Evolutionary conservation across 1,140 invertebrate genomes (phyloP).

Genomic region (silkworm (Bombyx mori)): DNA sequence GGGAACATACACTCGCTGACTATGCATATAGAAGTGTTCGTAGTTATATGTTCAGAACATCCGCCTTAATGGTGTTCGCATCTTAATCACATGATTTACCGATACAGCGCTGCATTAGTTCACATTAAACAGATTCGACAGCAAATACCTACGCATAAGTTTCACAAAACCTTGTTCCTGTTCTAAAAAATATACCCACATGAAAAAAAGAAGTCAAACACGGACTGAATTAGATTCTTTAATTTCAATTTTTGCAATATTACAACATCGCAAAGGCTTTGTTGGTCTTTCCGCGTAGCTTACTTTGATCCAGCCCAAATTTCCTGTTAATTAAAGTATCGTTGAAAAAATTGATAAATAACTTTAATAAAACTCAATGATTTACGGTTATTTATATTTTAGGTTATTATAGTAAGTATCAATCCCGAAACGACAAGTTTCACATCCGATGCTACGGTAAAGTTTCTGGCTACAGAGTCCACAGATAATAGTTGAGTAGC

Average conservation of each 20-base stretch:
- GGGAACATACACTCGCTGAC: no score
- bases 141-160: background rate
- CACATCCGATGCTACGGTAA: conserved; percentile 31
- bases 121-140: conserved; percentile 1
- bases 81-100: conserved; percentile 8
- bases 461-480: conserved; percentile 36
- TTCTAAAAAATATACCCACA: background rate
- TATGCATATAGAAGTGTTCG: conserved; percentile 12
- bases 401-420: conserved; percentile 30
- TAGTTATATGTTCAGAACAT: conserved; percentile 13
- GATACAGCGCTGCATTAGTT: conserved; percentile 6
- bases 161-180: background rate
- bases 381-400: conserved; percentile 4
- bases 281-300: no score
- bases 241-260: background rate
- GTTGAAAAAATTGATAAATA: background rate
- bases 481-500: conserved; percentile 51
- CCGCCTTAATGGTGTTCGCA: conserved; percentile 7
- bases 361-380: background rate
- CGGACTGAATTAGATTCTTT: background rate
- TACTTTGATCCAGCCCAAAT: background rate
- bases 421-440: conserved; percentile 40
- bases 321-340: background rate
- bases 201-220: no score
- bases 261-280: no score